Evolutionary conservation across 2,113 vertebrate species (phyloP), one percentile per base, ranked within the genome.

Genomic region (Phaethon lepturus): DNA sequence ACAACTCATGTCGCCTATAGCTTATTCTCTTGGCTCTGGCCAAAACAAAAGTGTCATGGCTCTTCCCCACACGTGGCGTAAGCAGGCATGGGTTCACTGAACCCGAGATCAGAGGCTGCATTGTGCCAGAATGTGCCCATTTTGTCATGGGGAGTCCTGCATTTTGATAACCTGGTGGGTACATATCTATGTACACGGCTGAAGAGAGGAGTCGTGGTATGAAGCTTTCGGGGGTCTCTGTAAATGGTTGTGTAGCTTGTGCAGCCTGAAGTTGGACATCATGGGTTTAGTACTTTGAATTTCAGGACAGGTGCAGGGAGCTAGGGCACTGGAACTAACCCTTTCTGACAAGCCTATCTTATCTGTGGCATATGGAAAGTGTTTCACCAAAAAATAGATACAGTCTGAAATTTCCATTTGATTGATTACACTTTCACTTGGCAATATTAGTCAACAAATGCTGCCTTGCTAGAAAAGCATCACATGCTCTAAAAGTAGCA

Each of bases 1-100:
- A 45, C 10, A 85, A 24, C 3, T 20, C 0, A 0, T 0, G 0
- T 29, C 4, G 4, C 29, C 20, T 55, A 7, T 26, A 31, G 9
- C 8, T 68, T 86, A 18, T 79, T 8, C 15, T 25, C 33, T 79
- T 73, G 44, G 14, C 28, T 89, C 10, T 73, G 44, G 3, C 6
- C 11, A 20, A 53, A 28, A 28, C 0, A 28, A 3, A 76, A 25
- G 8, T 12, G 9, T 33, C 3, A 2, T 19, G 52, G 7, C 29
- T 73, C 23, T 31, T 24, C 45, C 9, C 7, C 13, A 6, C 10
- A 33, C 0, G 0, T 33, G 29, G 9, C 5, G 1, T 35, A 24
- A 42, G 12, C 3, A 17, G 12, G 5, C 1, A 0, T 8, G 10
- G 19, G 20, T 28, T 72, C 6, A 2, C 28, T 31, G 47, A 81